Evolutionary conservation across 2,888 invertebrate genomes (phyloP).

Genomic region (Cryptocephalus moraei): DNA sequence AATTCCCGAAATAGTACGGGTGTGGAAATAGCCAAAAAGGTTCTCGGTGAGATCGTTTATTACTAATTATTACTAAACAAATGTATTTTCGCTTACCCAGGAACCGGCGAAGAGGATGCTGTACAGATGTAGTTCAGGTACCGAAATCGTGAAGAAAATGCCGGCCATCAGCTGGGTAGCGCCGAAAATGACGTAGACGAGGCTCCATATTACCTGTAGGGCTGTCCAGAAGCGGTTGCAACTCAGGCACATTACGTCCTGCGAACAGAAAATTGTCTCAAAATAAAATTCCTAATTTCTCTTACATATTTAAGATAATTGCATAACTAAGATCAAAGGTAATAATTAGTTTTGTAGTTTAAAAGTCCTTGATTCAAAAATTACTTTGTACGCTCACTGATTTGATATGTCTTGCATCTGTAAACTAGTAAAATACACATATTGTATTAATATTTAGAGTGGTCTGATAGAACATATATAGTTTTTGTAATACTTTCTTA

Average conservation of each 20-base stretch:
- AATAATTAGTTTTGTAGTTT: too few relatives aligned
- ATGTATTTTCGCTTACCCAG: slow-evolving; percentile 41
- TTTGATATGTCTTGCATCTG: too few relatives aligned
- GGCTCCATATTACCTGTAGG: slow-evolving; percentile 41
- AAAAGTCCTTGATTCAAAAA: too few relatives aligned
- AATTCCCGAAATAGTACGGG: too few relatives aligned
- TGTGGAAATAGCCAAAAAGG: background rate
- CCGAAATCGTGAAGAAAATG: slow-evolving; percentile 42
- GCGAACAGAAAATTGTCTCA: slow-evolving; percentile 11
- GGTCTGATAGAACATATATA: too few relatives aligned
- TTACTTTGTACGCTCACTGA: too few relatives aligned
- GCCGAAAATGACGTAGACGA: slow-evolving; percentile 40
- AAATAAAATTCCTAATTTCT: background rate
- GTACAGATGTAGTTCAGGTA: slow-evolving; percentile 40
- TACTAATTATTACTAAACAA: too few relatives aligned
- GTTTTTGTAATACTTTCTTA: too few relatives aligned
- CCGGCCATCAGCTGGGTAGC: slow-evolving; percentile 43
- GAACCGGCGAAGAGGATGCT: slow-evolving; percentile 43
- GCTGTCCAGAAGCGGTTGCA: slow-evolving; percentile 36
- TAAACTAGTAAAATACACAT: too few relatives aligned
- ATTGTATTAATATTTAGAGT: too few relatives aligned
- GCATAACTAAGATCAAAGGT: too few relatives aligned
- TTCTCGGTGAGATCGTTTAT: background rate
- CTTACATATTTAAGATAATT: too few relatives aligned
- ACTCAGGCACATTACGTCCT: slow-evolving; percentile 34